Percentiles rank a stretch among this genome's conserved stretches.
Evolutionary conservation across 2,113 vertebrate species (phyloP).

Genomic region (Campylomormyrus numenius): DNA sequence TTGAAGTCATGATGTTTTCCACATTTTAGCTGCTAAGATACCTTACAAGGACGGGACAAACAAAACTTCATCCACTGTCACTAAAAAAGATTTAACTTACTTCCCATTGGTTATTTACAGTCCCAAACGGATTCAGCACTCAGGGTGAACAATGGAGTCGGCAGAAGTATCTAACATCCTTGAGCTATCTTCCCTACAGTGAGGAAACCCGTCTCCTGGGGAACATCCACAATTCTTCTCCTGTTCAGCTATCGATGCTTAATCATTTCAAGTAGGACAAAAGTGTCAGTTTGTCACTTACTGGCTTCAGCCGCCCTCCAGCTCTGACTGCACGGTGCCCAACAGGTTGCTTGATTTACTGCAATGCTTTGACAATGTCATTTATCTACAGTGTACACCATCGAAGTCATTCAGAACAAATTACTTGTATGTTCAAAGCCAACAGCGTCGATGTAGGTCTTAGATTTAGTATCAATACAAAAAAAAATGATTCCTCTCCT

Average conservation of each 20-base stretch:
- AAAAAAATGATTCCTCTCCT: neutral
- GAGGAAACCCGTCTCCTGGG: neutral
- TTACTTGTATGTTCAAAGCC: neutral
- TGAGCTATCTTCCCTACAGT: neutral
- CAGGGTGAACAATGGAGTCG: neutral
- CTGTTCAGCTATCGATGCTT: neutral
- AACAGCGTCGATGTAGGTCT: neutral
- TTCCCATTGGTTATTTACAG: neutral
- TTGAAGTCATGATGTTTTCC: neutral
- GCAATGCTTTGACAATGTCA: neutral
- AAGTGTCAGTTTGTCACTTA: neutral
- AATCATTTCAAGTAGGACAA: slow-evolving; percentile 2
- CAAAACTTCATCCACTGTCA: neutral
- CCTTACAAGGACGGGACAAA: neutral
- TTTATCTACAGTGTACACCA: neutral
- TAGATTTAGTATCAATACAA: neutral
- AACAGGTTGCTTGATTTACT: neutral
- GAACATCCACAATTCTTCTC: neutral
- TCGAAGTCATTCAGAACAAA: neutral
- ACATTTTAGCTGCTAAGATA: neutral
- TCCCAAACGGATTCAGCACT: neutral
- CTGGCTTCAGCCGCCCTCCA: neutral
- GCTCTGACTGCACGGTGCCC: neutral
- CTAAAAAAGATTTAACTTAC: neutral
- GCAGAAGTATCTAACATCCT: neutral